phyloP scores from a whole-genome alignment of 2,888 invertebrate species.

The Acronicta alni region DNA sequence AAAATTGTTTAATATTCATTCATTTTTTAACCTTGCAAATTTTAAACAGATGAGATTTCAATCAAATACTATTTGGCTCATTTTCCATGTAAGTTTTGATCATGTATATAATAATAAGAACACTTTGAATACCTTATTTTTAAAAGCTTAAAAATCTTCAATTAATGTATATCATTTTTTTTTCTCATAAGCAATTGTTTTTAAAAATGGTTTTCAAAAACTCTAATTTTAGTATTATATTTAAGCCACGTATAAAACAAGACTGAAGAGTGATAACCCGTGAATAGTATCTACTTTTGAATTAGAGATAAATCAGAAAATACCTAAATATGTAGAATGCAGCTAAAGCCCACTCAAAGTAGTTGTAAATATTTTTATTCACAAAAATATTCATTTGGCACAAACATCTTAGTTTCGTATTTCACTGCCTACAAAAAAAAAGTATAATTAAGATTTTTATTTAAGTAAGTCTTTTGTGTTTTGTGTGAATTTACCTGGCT shows the following conservation, averaged over 20 bases:
- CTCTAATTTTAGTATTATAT: conserved; percentile 47
- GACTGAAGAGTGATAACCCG: conserved; percentile 77
- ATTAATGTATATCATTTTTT: neutral
- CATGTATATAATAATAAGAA: conserved; percentile 35
- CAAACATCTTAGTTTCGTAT: conserved; percentile 40
- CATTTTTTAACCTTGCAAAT: too few relatives aligned
- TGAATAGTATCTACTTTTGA: conserved; percentile 58
- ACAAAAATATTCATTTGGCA: conserved; percentile 41
- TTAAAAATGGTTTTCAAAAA: conserved; percentile 22
- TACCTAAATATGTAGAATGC: conserved; percentile 6
- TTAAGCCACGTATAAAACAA: conserved; percentile 69
- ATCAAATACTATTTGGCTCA: conserved; percentile 1
- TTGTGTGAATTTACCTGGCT: conserved; percentile 62
- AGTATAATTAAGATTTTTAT: conserved; percentile 46
- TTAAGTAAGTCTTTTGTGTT: conserved; percentile 52
- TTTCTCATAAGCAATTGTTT: conserved; percentile 15
- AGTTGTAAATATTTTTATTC: conserved; percentile 53
- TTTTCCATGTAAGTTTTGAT: conserved; percentile 20
- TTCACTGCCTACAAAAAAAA: conserved; percentile 37
- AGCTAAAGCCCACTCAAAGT: conserved; percentile 39
- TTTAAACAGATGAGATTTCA: too few relatives aligned
- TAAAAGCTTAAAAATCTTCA: neutral
- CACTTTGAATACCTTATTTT: conserved; percentile 4
- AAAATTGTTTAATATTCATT: too few relatives aligned
- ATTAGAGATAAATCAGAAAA: conserved; percentile 48